Percentiles rank a stretch among this genome's conserved stretches.
Conservation (phyloP, 2,888 invertebrate genomes). For the Agriopis leucophaearia region DNA sequence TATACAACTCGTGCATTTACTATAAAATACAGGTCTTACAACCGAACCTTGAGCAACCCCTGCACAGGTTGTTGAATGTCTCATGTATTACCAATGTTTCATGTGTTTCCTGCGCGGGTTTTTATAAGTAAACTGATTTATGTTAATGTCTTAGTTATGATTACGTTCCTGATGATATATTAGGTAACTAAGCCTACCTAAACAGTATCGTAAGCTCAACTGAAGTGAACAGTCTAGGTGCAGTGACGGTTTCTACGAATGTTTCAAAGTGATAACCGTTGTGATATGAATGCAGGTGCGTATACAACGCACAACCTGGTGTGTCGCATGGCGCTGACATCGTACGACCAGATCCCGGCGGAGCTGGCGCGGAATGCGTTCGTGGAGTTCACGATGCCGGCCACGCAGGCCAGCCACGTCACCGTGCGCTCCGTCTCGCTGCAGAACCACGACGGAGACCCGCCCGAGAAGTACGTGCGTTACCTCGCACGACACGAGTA, state of each 20-base stretch:
- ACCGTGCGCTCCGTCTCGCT: constrained; percentile 98
- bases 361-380: constrained; percentile 94
- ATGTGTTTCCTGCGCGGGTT: neutral
- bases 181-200: neutral
- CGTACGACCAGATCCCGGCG: constrained; percentile 98
- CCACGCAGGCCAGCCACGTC: constrained; percentile 95
- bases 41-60: neutral
- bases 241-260: neutral
- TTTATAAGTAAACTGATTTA: neutral
- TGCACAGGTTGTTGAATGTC: neutral
- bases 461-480: constrained; percentile 99
- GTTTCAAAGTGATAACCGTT: neutral
- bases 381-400: constrained; percentile 99
- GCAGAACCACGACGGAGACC: constrained; percentile 95
- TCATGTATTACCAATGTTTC: too few relatives aligned
- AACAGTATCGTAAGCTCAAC: neutral
- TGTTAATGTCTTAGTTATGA: neutral
- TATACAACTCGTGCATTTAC: neutral
- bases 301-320: constrained; percentile 99
- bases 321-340: constrained; percentile 97
- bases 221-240: neutral
- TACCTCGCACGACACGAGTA: constrained; percentile 98
- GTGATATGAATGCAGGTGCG: constrained; percentile 89
- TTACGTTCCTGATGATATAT: too few relatives aligned
- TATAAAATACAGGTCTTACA: neutral